Evolutionary conservation across 2,113 vertebrate genomes (phyloP).

Genomic region (Centropus unirufus): DNA sequence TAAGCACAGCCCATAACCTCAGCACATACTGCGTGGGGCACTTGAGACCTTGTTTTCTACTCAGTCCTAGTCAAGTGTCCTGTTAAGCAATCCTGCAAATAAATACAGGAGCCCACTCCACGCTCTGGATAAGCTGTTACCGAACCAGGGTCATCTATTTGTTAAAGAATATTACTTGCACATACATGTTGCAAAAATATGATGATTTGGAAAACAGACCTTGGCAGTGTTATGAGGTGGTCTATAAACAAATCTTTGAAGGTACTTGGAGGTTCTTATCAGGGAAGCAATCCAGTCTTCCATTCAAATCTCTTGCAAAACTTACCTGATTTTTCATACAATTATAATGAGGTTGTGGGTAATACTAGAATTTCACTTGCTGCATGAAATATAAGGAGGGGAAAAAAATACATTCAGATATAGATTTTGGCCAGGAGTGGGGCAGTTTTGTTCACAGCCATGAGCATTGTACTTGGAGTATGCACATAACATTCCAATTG

Average conservation of each 20-base stretch:
- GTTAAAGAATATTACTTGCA: not conserved
- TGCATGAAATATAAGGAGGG: not conserved
- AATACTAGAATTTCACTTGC: not conserved
- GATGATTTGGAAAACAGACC: not conserved
- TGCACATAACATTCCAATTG: not conserved
- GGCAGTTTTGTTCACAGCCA: not conserved
- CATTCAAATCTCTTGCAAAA: not conserved
- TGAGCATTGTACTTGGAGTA: not conserved
- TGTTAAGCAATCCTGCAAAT: not conserved
- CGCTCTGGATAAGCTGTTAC: not conserved
- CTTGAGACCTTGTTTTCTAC: not conserved
- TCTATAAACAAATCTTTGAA: not conserved
- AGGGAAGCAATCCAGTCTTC: not conserved
- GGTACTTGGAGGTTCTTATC: not conserved
- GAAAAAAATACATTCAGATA: not conserved
- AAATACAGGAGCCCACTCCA: not conserved
- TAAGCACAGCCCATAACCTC: rapidly evolving
- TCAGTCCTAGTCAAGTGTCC: not conserved
- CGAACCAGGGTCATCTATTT: not conserved
- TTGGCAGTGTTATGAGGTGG: not conserved
- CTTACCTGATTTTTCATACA: not conserved
- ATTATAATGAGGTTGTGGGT: not conserved
- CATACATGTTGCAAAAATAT: not conserved
- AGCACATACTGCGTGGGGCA: not conserved
- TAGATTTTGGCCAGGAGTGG: not conserved